Evolutionary conservation across 2,113 vertebrate species (phyloP).

Genomic region (Boulengeromyrus knoepffleri): DNA sequence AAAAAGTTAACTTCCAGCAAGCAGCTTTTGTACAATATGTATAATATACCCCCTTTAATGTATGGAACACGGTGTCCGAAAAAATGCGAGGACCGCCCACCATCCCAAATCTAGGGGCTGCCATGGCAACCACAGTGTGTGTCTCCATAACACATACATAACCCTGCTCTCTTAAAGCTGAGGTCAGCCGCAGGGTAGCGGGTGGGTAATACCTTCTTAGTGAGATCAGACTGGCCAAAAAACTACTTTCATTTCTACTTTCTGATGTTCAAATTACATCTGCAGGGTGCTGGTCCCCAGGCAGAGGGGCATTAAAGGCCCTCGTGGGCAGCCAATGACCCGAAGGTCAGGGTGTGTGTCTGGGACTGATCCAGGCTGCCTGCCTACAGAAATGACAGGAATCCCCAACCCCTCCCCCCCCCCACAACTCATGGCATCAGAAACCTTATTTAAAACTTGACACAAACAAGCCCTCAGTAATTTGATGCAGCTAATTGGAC

Average conservation of each 20-base stretch:
- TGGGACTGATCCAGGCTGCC: not conserved
- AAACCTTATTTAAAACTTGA: slow-evolving; percentile 9
- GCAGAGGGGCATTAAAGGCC: not conserved
- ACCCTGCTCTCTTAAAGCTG: not conserved
- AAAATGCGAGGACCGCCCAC: not conserved
- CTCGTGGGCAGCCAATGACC: not conserved
- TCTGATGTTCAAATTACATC: not conserved
- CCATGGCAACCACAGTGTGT: slow-evolving; percentile 10
- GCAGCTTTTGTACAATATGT: not conserved
- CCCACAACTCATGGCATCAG: not conserved
- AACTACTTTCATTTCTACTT: not conserved
- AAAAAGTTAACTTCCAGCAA: not conserved
- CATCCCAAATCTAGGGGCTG: not conserved
- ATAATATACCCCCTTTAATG: not conserved
- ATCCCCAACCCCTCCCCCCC: slow-evolving; percentile 22
- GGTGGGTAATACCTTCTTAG: not conserved
- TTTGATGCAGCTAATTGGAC: slow-evolving; percentile 20
- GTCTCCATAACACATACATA: not conserved
- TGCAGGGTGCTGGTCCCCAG: not conserved
- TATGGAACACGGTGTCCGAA: not conserved
- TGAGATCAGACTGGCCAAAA: not conserved
- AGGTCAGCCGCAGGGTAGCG: not conserved
- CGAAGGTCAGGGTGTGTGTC: not conserved
- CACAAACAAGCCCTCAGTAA: not conserved
- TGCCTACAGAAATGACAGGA: slow-evolving; percentile 39